Evolutionary conservation across 2,797 vertebrate genomes (phyloP).

Genomic region (Acanthurus lineatus): DNA sequence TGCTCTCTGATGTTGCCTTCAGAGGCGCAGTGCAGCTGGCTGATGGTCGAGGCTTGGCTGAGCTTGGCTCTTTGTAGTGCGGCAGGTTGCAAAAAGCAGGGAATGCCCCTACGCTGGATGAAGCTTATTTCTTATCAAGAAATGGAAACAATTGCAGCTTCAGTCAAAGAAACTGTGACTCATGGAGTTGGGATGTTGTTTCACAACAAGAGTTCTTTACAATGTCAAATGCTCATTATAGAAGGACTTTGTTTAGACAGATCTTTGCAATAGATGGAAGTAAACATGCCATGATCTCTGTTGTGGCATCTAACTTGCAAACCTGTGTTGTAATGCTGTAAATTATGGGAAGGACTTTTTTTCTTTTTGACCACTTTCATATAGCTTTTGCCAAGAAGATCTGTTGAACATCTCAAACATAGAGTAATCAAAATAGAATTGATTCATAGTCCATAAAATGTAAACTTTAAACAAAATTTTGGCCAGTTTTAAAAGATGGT

Average conservation of each 20-base stretch:
- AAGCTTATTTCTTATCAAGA: constrained; percentile 56
- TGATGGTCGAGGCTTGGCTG: constrained; percentile 76
- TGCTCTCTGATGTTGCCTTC: constrained; percentile 88
- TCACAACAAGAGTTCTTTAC: not conserved
- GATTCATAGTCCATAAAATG: not conserved
- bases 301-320: not conserved
- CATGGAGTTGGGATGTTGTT: not conserved
- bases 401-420: not conserved
- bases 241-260: not conserved
- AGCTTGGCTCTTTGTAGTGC: constrained; percentile 81
- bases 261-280: not conserved
- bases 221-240: constrained; percentile 11
- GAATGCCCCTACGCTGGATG: constrained; percentile 72
- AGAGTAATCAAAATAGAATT: not conserved
- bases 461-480: not conserved
- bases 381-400: not conserved
- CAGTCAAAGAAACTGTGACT: constrained; percentile 13
- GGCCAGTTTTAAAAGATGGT: not conserved
- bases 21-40: constrained; percentile 83
- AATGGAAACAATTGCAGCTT: constrained; percentile 35
- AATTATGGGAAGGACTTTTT: not conserved
- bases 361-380: not conserved
- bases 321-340: not conserved
- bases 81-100: constrained; percentile 78
- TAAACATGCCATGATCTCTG: not conserved